phyloP scores from a whole-genome alignment of 1,140 invertebrate genomes.

The Drosophila arawakana region DNA sequence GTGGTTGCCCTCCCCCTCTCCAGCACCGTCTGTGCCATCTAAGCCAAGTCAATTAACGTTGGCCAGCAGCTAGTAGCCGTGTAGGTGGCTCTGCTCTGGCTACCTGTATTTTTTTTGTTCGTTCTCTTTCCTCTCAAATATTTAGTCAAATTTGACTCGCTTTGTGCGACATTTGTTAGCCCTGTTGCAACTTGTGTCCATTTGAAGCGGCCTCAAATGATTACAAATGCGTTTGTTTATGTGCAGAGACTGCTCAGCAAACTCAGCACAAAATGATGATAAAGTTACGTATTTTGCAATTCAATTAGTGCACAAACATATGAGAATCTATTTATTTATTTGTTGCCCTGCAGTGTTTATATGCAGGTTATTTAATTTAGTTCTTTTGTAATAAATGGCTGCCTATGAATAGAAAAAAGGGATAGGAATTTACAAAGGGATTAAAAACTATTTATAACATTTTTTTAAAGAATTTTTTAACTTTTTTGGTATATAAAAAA shows the following conservation, averaged over 20 bases:
- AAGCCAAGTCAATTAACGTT: constrained; percentile 71
- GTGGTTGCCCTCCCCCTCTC: constrained; percentile 31
- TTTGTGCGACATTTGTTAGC: constrained; percentile 42
- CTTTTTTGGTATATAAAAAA: no score
- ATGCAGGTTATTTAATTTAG: neutral
- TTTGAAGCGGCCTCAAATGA: constrained; percentile 35
- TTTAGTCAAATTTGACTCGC: constrained; percentile 19
- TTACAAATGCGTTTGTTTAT: constrained; percentile 46
- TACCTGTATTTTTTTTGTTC: constrained; percentile 34
- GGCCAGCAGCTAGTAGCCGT: constrained; percentile 21
- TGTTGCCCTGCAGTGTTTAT: neutral
- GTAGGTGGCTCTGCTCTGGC: constrained; percentile 50
- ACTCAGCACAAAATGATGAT: constrained; percentile 11
- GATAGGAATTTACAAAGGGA: no score
- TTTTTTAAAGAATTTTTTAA: no score
- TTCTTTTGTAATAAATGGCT: neutral
- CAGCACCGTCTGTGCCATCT: neutral
- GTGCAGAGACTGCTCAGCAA: neutral
- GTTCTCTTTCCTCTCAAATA: neutral
- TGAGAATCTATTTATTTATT: neutral
- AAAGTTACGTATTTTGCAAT: constrained; percentile 23
- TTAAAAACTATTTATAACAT: no score
- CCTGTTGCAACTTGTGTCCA: constrained; percentile 5
- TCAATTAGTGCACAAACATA: constrained; percentile 9
- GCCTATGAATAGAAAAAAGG: neutral